Evolutionary conservation across 2,113 vertebrate genomes (phyloP).

Genomic region (Trogon melanurus): DNA sequence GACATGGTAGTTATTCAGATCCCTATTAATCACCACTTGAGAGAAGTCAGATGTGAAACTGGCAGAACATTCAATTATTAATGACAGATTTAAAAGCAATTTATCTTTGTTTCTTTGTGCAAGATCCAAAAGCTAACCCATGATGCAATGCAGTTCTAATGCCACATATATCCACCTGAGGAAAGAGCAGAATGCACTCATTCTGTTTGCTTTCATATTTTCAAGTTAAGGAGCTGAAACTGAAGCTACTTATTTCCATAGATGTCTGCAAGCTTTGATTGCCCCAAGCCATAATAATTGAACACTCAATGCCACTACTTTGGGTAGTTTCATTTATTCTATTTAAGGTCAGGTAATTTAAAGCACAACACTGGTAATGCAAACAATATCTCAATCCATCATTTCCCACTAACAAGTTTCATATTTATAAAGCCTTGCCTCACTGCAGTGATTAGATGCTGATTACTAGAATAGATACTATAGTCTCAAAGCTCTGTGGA

Average conservation of each 20-base stretch:
- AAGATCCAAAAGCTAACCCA: not conserved
- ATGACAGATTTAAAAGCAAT: not conserved
- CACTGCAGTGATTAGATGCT: not conserved
- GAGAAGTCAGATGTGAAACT: not conserved
- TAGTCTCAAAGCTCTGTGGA: not conserved
- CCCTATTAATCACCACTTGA: not conserved
- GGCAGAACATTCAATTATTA: not conserved
- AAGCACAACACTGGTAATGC: not conserved
- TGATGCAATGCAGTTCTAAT: not conserved
- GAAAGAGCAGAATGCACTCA: not conserved
- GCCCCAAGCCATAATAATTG: not conserved
- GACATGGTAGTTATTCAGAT: not conserved
- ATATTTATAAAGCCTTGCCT: not conserved
- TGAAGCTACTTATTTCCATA: not conserved
- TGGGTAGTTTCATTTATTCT: not conserved
- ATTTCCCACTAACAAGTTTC: not conserved
- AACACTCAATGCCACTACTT: not conserved
- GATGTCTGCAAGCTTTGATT: not conserved
- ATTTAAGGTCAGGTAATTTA: not conserved
- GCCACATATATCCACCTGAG: not conserved
- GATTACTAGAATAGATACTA: not conserved
- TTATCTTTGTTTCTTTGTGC: not conserved
- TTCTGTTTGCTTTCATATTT: not conserved
- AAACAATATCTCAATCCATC: not conserved
- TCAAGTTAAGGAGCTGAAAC: not conserved